These are phyloP conservation scores for Drosophila mayaguana DNA, from an alignment of 2,888 invertebrate genomes.

Conservation along the genomic window DNA sequence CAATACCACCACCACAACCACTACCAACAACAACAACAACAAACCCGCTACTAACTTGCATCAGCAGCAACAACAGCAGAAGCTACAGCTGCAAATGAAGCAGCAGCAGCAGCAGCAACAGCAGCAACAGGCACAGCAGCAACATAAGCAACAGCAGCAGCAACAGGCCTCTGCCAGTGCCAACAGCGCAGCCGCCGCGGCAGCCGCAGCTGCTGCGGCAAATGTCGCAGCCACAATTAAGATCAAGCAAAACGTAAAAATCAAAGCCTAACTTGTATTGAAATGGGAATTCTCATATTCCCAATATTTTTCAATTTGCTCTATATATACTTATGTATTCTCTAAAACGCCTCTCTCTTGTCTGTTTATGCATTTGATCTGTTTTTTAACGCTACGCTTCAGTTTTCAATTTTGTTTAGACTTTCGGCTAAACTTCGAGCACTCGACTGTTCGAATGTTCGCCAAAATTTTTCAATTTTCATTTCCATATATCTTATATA, in stretches of 20 bases:
- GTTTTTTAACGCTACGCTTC: conserved; percentile 61
- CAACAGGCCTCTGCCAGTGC: conserved; percentile 77
- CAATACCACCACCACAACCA: conserved; percentile 59
- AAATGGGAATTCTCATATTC: conserved; percentile 32
- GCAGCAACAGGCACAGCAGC: conserved; percentile 70
- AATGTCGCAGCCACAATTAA: conserved; percentile 83
- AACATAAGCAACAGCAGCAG: conserved; percentile 82
- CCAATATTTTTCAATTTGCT: conserved; percentile 46
- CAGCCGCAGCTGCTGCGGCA: conserved; percentile 78
- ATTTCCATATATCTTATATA: conserved; percentile 40
- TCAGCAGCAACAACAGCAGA: conserved; percentile 85
- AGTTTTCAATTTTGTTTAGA: conserved; percentile 62
- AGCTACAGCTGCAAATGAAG: conserved; percentile 79
- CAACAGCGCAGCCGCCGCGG: conserved; percentile 82
- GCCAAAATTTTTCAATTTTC: conserved; percentile 43
- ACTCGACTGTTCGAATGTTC: conserved; percentile 23
- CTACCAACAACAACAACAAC: conserved; percentile 63
- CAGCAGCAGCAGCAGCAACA: conserved; percentile 70
- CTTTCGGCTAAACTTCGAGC: conserved; percentile 37
- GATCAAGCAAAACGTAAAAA: conserved; percentile 84
- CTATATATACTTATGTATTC: conserved; percentile 44
- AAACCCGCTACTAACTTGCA: conserved; percentile 81
- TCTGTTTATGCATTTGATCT: conserved; percentile 71
- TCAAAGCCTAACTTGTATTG: conserved; percentile 29
- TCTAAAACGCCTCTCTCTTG: conserved; percentile 54